Base-by-base conservation (phyloP, 2,888 invertebrate genomes). In the Oxystoma pomonae region DNA sequence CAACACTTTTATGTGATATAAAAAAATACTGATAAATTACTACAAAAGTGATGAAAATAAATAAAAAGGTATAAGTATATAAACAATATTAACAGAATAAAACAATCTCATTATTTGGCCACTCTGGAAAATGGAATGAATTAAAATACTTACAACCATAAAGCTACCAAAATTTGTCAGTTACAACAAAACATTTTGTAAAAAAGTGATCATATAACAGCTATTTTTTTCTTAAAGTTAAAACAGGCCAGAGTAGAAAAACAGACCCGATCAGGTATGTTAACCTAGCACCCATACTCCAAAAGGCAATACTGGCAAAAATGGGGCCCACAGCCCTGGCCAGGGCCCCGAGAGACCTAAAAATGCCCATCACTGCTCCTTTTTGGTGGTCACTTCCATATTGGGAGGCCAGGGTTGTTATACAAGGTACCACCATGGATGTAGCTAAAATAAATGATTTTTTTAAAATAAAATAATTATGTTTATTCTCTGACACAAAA, bases 271-370 rank as follows among this genome's bases (percentile, higher is more conserved):
- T 80, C 2, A 89, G 82, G 77, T 98, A 98, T 0, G 96, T 95
- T 16, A 86, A 78, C 61, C 85, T 85, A 2, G 96, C 91, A 5
- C 97, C 97, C 61, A 91, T 84, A 76, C 90, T 89, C 98, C 98
- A 98, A 82, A 95, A 98, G 20, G 90, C 92, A 69, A 92, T 84
- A 60, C 95, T 93, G 20, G 96, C 92, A 16, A 94, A 78, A 60
- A 97, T 83, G 0, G 98, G 98, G 0, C 98, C 98, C 35, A 94
- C 79, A 19, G 96, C 96, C 70, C 98, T 84, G 0, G 98, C 97
- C 55, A 99, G 82, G 1, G 98, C 94, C 16, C 98, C 98, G 50
- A 98, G 83, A 1, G 98, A 97, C 65, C 98, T 86, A 76, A 98
- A 94, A 68, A 94, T 92, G 12, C 99, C 99, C 76, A 98, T 88